Evolutionary conservation across 2,113 vertebrate genomes (phyloP).

Genomic region (Protobothrops flavoviridis): DNA sequence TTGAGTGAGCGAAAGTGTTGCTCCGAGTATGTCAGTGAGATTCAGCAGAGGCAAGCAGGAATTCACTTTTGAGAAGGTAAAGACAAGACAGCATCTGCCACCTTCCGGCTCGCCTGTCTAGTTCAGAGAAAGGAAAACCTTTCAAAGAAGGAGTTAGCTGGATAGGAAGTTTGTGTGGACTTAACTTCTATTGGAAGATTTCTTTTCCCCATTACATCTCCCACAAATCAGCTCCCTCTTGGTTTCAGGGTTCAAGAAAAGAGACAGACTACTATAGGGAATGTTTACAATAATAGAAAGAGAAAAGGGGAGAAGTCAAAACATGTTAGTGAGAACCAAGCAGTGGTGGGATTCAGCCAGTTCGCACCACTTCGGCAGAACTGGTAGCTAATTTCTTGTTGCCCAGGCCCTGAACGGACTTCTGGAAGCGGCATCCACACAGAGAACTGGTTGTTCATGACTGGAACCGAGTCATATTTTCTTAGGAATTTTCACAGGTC

Average conservation of each 20-base stretch:
- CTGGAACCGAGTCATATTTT: background rate
- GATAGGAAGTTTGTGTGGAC: slow-evolving; percentile 13
- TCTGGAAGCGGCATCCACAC: too few relatives aligned
- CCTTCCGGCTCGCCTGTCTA: background rate
- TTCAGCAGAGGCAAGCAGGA: background rate
- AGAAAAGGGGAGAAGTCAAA: background rate
- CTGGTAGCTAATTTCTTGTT: too few relatives aligned
- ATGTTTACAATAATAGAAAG: background rate
- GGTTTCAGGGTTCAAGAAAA: background rate
- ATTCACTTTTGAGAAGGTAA: background rate
- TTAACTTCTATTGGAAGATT: background rate
- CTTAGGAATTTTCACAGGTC: background rate
- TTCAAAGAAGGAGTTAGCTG: background rate
- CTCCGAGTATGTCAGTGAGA: background rate
- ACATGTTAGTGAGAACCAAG: background rate
- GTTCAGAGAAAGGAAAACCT: background rate
- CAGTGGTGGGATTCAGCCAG: too few relatives aligned
- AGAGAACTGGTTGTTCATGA: too few relatives aligned
- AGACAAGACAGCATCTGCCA: background rate
- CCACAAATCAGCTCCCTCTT: background rate
- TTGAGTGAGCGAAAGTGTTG: slow-evolving; percentile 15
- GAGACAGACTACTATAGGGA: background rate
- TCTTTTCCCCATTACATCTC: background rate
- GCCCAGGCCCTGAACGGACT: too few relatives aligned
- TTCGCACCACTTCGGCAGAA: too few relatives aligned